Base-by-base conservation (phyloP, 2,797 vertebrate genomes). In the Smutsia gigantea region DNA sequence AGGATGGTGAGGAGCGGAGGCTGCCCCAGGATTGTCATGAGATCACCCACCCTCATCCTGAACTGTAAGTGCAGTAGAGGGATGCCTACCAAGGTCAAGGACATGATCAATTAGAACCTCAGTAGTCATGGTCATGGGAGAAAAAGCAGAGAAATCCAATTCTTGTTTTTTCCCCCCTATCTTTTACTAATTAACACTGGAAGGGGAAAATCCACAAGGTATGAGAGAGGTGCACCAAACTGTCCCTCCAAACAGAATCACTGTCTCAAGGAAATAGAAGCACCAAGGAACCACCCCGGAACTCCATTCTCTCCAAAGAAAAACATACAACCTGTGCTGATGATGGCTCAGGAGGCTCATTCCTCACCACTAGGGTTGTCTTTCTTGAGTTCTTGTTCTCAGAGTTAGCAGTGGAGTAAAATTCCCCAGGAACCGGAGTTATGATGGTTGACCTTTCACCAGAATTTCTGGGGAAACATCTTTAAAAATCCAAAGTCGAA, bases 1-100 rank as follows among this genome's bases (percentile, higher is more conserved):
- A 64, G n/a, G 14, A 29, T 2, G 10, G 8, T 7, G 5, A 68
- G 61, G 23, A 7, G 18, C 4, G 37, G 49, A 61, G 13, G 1
- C 29, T 84, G 15, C 31, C 31, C 8, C 0, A 0, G 34, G 7
- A 0, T 46, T 72, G 2, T 9, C 1, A 0, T 9, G 18, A 25
- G 25, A 2, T 10, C 12, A 39, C 0, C 0, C 7, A 10, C 13
- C 19, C 21, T 29, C 34, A 66, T 8, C 21, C 27, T 4, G 31
- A 29, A 31, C 29, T 64, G 0, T 0, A 31, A 25, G 19, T 29
- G 7, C 19, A 1, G 25, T 27, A 29, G 7, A 10, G 15, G 8
- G 12, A 1, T 1, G 6, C 13, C 34, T 18, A n/a, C 31, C 10
- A 57, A 11, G 1, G 7, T 13, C 3, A 55, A 25, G n/a, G 46